phyloP scores from a whole-genome alignment of 2,113 vertebrate species.

The Bubalus kerabau region DNA sequence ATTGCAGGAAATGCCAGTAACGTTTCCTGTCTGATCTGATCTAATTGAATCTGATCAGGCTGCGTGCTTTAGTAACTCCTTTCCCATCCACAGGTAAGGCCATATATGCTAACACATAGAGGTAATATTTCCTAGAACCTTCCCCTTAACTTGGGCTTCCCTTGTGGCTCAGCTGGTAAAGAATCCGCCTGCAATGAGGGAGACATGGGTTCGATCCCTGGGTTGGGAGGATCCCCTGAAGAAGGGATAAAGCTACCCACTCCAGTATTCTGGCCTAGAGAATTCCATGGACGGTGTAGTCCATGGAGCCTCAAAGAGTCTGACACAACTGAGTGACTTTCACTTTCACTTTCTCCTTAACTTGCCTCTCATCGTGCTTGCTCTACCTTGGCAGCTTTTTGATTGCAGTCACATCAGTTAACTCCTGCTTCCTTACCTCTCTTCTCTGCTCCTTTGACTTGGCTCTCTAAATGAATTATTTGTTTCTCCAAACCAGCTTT shows the following conservation, averaged over 20 bases:
- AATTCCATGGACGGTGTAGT: neutral
- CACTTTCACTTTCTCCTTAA: neutral
- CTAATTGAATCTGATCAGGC: neutral
- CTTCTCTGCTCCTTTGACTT: neutral
- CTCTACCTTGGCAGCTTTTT: neutral
- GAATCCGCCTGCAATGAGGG: too few species aligned
- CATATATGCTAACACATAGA: neutral
- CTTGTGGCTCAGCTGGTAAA: too few species aligned
- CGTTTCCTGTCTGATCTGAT: too few species aligned
- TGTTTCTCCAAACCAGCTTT: neutral
- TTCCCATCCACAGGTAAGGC: neutral
- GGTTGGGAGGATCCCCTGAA: too few species aligned
- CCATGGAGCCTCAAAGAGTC: neutral
- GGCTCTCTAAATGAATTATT: neutral
- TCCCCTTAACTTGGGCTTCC: too few species aligned
- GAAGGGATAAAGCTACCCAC: too few species aligned
- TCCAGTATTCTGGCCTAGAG: too few species aligned
- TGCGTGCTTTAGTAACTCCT: neutral
- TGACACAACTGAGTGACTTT: neutral
- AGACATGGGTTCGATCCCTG: too few species aligned
- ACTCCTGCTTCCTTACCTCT: neutral
- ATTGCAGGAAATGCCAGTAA: neutral
- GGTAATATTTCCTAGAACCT: neutral
- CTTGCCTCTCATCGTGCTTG: neutral
- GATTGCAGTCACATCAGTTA: neutral